Evolutionary conservation across 2,113 vertebrate genomes (phyloP).

Genomic region (Gracilinanus agilis): DNA sequence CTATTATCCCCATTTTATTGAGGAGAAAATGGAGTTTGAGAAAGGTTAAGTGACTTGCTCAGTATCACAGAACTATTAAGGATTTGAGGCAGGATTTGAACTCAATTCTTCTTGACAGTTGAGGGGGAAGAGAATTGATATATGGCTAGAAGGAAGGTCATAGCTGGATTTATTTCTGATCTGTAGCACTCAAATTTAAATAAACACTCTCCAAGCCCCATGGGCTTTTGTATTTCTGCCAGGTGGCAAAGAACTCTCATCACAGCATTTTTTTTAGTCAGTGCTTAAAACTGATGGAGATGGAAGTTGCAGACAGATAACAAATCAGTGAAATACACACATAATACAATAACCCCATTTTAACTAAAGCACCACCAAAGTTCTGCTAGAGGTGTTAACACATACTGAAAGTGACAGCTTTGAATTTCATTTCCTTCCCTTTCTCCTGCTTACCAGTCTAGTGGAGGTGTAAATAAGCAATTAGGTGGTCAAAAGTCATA

Average conservation of each 20-base stretch:
- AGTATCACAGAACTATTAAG: not conserved
- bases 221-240: not conserved
- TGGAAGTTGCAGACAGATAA: not conserved
- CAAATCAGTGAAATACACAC: slow-evolving; percentile 13
- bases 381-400: slow-evolving; percentile 31
- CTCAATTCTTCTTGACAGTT: not conserved
- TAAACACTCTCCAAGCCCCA: not conserved
- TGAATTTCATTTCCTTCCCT: slow-evolving; percentile 25
- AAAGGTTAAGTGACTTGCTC: not conserved
- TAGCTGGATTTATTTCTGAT: not conserved
- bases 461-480: not conserved
- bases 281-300: slow-evolving; percentile 24
- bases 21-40: not conserved
- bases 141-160: not conserved
- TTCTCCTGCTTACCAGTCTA: slow-evolving; percentile 24
- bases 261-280: slow-evolving; percentile 29
- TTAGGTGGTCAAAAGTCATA: not conserved
- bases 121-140: not conserved
- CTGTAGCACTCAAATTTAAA: not conserved
- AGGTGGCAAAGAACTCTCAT: not conserved
- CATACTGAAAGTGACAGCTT: slow-evolving; percentile 1
- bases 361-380: not conserved
- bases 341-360: slow-evolving; percentile 39
- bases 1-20: not conserved
- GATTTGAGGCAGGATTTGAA: not conserved